A percentile compares a stretch with the other conserved stretches of the same genome.
These are phyloP conservation scores for Cygnus buccinator DNA, from an alignment of 2,113 vertebrate genomes.

Conservation along the genomic window DNA sequence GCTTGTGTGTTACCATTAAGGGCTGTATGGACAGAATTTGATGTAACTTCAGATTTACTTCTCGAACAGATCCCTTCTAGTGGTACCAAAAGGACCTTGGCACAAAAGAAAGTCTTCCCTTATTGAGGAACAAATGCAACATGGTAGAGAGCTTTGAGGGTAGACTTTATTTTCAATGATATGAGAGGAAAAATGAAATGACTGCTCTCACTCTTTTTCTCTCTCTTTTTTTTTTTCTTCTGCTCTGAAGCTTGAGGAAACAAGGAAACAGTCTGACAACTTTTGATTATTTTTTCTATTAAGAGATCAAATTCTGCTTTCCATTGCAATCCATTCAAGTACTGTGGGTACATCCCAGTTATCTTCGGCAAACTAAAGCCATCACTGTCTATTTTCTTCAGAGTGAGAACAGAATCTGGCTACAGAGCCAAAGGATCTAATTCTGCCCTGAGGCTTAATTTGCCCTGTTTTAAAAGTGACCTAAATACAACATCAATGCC, in stretches of 20 bases:
- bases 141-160: not conserved
- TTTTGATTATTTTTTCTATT: not conserved
- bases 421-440: not conserved
- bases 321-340: not conserved
- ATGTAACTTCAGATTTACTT: not conserved
- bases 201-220: not conserved
- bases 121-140: not conserved
- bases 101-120: not conserved
- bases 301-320: constrained; percentile 21
- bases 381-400: not conserved
- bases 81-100: not conserved
- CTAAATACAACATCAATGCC: constrained; percentile 14
- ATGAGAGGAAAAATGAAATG: not conserved
- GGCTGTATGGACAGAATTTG: not conserved
- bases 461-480: constrained; percentile 49
- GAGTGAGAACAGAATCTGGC: not conserved
- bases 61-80: not conserved
- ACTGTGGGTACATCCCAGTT: not conserved
- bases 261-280: not conserved
- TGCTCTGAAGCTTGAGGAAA: not conserved
- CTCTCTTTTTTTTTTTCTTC: not conserved
- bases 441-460: constrained; percentile 4
- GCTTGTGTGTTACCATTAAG: not conserved
- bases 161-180: not conserved
- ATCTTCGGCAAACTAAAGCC: not conserved